Conservation (phyloP, 2,888 invertebrate genomes). For the Tetranychus piercei region DNA sequence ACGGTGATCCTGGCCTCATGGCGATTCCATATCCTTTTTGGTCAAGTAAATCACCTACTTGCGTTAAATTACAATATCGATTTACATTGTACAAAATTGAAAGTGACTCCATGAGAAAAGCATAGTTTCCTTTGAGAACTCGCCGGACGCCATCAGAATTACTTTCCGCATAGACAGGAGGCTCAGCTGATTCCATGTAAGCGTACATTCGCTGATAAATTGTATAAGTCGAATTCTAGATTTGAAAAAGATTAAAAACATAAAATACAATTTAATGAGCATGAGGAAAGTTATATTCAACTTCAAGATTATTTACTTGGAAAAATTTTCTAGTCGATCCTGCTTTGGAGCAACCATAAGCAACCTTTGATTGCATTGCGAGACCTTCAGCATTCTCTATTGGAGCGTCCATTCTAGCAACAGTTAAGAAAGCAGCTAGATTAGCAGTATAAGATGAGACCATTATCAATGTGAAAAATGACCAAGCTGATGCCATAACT, state of each 20-base stretch:
- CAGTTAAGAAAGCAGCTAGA: constrained; percentile 30
- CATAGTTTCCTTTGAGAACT: constrained; percentile 75
- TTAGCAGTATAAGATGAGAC: constrained; percentile 25
- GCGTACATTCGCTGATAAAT: constrained; percentile 38
- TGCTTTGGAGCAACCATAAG: constrained; percentile 20
- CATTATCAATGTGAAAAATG: constrained; percentile 25
- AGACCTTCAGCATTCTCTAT: constrained; percentile 33
- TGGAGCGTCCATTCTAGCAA: constrained; percentile 53
- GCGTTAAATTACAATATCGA: constrained; percentile 86
- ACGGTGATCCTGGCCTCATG: constrained; percentile 56
- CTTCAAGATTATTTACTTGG: constrained; percentile 23
- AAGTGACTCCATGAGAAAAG: constrained; percentile 93
- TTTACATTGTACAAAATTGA: constrained; percentile 87
- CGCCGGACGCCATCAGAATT: constrained; percentile 58
- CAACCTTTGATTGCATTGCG: constrained; percentile 27
- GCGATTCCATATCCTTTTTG: constrained; percentile 83
- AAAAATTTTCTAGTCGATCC: constrained; percentile 31
- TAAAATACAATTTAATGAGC: background rate
- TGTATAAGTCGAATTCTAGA: constrained; percentile 34
- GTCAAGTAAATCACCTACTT: constrained; percentile 74
- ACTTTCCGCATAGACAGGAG: constrained; percentile 25
- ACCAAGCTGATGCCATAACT: constrained; percentile 23
- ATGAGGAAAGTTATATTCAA: background rate
- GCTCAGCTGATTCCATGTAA: constrained; percentile 31
- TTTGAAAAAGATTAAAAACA: background rate